Base-by-base conservation (phyloP, 2,797 vertebrate genomes). In the Melanotaenia nigrans region DNA sequence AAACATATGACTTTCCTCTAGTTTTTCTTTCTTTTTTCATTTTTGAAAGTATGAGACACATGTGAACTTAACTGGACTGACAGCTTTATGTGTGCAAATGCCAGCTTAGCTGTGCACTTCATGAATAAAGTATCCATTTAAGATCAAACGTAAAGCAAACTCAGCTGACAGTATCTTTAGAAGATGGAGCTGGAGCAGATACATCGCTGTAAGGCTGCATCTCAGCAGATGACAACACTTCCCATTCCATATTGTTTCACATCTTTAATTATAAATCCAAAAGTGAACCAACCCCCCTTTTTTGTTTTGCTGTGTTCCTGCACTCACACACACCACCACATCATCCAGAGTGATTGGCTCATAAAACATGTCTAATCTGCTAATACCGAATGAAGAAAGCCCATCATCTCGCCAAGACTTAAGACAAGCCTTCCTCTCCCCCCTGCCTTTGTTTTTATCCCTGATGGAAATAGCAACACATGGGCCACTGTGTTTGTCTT, bases 381-480 rank as follows among this genome's bases (percentile, higher is more conserved):
- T 93, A 90, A 91, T 89, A 85, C 88, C 61, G 85, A 89, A 88
- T 83, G 87, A 89, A 88, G 88, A 87, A 89, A 88, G 81, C 86
- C 81, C 84, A 75, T 92, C 90, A 89, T 87, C 87, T 84, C 59
- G 77, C 84, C 82, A 85, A 83, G 87, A 78, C 68, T 87, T 87
- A 86, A 86, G 77, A 89, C 86, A 60, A 90, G 83, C 79, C 81
- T 72, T 64, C 77, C 73, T 54, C 55, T 54, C 71, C 73, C 75
- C 67, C 60, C 65, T 5, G 65, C 75, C 74, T 89, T 92, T 92
- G 88, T 92, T 87, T 87, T 61, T 78, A 67, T 83, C 89, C 73
- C 82, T 70, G 89, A 90, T 92, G 87, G 90, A 93, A 92, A 92
- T 92, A 92, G 91, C 87, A 91, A 87, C 89, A 90, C 89, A 89